These are phyloP conservation scores for Strigamia maritima DNA, from an alignment of 2,888 invertebrate species.

Conservation along the genomic window DNA sequence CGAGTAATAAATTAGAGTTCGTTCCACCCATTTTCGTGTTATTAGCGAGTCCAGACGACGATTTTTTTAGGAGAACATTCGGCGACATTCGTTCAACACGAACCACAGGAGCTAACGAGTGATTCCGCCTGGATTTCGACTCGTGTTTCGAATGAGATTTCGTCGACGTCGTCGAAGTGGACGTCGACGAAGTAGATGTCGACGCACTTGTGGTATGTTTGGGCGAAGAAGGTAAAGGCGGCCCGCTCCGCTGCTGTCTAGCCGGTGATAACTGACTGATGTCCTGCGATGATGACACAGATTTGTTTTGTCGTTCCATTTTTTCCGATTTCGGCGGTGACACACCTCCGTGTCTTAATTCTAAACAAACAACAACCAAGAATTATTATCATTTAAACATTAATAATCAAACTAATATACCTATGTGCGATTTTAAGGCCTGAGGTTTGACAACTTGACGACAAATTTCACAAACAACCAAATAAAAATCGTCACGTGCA, in stretches of 20 bases:
- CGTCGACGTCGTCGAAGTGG: conserved; percentile 7
- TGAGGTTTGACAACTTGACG: conserved; percentile 73
- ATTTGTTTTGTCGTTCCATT: conserved; percentile 36
- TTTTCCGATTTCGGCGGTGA: conserved; percentile 36
- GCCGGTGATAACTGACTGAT: conserved; percentile 29
- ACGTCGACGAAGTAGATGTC: conserved; percentile 11
- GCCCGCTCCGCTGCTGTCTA: conserved; percentile 34
- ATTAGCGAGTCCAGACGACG: conserved; percentile 33
- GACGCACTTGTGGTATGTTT: conserved; percentile 30
- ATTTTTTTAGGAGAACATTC: conserved; percentile 43
- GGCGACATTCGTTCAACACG: conserved; percentile 50
- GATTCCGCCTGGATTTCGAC: conserved; percentile 45
- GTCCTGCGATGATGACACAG: conserved; percentile 35
- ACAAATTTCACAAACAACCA: conserved; percentile 75
- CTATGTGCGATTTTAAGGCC: conserved; percentile 70
- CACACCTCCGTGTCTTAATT: conserved; percentile 40
- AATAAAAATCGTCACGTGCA: conserved; percentile 70
- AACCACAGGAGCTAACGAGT: conserved; percentile 49
- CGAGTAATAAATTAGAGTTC: conserved; percentile 33
- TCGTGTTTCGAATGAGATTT: conserved; percentile 36
- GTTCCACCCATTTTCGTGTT: conserved; percentile 18
- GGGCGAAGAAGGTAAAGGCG: conserved; percentile 11
- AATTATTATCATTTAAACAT: conserved; percentile 20
- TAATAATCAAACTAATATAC: conserved; percentile 49
- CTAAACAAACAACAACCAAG: conserved; percentile 31